These are phyloP conservation scores for Sylvilagus floridanus DNA, from an alignment of 2,797 vertebrate species.

Conservation along the genomic window DNA sequence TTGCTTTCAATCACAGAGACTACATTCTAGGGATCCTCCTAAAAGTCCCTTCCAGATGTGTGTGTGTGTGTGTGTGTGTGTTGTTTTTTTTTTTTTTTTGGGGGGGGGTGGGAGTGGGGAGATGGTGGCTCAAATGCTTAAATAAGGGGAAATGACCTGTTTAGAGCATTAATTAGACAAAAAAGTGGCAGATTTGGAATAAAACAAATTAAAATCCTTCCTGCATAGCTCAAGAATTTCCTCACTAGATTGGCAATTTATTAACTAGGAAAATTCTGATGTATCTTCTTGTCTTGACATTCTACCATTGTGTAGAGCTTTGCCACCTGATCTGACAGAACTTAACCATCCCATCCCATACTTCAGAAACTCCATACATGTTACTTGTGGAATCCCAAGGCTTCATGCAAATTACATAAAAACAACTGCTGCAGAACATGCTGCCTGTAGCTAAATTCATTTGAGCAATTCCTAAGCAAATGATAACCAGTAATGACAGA, in stretches of 20 bases:
- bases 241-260: constrained; percentile 11
- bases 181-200: background rate
- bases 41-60: background rate
- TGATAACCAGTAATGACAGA: constrained; percentile 35
- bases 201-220: constrained; percentile 15
- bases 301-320: background rate
- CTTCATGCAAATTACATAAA: constrained; percentile 66
- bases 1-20: background rate
- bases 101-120: too few relatives aligned
- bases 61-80: too few relatives aligned
- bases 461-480: constrained; percentile 26
- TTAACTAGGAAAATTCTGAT: background rate
- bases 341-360: background rate
- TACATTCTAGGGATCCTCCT: background rate
- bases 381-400: constrained; percentile 53
- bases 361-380: constrained; percentile 60
- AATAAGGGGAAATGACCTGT: background rate
- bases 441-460: constrained; percentile 62
- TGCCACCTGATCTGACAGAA: background rate
- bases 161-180: background rate
- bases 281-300: background rate
- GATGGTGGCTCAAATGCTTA: too few relatives aligned
- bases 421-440: constrained; percentile 37
- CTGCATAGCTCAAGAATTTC: background rate
- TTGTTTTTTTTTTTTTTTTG: background rate